Conservation (phyloP, 2,113 vertebrate species). For the Pipa parva region DNA sequence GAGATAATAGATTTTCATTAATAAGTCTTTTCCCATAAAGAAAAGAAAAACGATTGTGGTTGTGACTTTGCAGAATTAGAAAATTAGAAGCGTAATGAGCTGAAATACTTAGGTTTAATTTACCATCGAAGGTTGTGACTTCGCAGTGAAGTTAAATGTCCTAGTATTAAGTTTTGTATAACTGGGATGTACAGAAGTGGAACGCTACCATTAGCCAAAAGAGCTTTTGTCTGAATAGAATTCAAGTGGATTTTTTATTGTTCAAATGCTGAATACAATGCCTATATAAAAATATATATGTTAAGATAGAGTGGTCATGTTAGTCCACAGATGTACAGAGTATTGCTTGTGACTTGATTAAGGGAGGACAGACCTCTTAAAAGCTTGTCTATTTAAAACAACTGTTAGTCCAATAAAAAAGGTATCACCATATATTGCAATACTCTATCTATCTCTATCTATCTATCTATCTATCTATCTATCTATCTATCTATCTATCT, state of each 20-base stretch:
- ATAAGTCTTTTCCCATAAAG: background rate
- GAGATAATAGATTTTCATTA: background rate
- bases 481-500: no score
- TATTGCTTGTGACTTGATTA: no score
- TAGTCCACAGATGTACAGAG: no score
- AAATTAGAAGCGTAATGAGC: background rate
- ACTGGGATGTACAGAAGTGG: slow-evolving; percentile 8
- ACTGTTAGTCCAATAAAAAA: no score
- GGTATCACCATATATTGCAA: no score
- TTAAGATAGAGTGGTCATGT: no score
- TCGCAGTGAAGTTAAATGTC: background rate
- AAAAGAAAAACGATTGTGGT: background rate
- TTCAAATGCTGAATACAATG: slow-evolving; percentile 23
- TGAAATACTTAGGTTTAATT: background rate
- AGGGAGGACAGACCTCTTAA: no score
- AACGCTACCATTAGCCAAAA: slow-evolving; percentile 15
- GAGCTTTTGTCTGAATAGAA: slow-evolving; percentile 12
- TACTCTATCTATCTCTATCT: no score
- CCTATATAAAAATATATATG: slow-evolving; percentile 21
- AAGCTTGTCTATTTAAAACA: no score
- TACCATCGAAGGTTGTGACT: background rate
- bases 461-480: no score
- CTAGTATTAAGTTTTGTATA: no score
- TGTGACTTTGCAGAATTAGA: no score
- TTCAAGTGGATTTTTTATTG: slow-evolving; percentile 17